Percentiles rank a stretch among this genome's conserved stretches.
Evolutionary conservation across 2,113 vertebrate genomes (phyloP).

Genomic region (Anseranas semipalmata): DNA sequence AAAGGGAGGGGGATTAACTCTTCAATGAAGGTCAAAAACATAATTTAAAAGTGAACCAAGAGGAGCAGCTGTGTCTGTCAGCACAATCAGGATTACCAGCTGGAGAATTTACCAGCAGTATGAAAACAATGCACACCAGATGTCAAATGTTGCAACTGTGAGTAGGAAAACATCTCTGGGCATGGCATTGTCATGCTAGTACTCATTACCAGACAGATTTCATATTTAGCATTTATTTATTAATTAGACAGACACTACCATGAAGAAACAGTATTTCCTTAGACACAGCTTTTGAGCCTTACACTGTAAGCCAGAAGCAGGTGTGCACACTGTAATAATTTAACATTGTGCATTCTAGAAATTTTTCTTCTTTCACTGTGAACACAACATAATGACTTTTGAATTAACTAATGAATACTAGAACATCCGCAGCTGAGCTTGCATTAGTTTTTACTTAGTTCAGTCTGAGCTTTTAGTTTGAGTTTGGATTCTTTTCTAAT

Average conservation of each 20-base stretch:
- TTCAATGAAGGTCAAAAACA: constrained; percentile 79
- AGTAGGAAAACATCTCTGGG: constrained; percentile 48
- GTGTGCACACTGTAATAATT: not conserved
- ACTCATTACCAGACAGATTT: constrained; percentile 33
- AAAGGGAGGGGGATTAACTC: constrained; percentile 75
- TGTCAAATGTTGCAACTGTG: constrained; percentile 68
- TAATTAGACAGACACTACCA: constrained; percentile 28
- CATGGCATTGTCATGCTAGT: constrained; percentile 15
- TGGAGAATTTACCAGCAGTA: constrained; percentile 76
- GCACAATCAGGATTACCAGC: constrained; percentile 70
- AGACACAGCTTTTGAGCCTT: not conserved
- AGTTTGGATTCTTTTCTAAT: not conserved
- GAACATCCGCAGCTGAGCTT: not conserved
- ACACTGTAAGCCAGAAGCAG: not conserved
- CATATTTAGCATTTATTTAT: constrained; percentile 38
- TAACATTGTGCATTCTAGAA: not conserved
- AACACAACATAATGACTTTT: not conserved
- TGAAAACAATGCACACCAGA: constrained; percentile 79
- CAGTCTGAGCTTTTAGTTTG: not conserved
- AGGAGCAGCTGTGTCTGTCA: constrained; percentile 78
- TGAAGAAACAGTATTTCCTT: constrained; percentile 18
- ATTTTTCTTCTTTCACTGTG: not conserved
- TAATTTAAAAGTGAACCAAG: constrained; percentile 77
- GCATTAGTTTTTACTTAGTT: not conserved
- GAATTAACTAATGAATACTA: not conserved